Base-by-base conservation (phyloP, 1,140 invertebrate genomes). In the Dufourea novaeangliae region DNA sequence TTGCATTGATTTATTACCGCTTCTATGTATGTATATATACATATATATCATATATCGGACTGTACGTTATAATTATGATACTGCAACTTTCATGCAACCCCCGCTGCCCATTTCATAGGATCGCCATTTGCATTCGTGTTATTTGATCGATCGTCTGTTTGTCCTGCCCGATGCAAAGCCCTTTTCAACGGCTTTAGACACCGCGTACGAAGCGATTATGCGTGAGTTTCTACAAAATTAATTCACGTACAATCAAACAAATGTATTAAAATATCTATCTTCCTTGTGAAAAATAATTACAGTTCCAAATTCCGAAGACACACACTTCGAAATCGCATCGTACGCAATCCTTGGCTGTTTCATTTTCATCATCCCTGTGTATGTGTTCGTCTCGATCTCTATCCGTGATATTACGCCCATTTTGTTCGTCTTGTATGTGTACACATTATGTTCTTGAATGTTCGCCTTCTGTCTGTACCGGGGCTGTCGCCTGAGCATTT, bases 401-500 rank as follows among this genome's bases (percentile, higher is more conserved):
- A n/a, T 50, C 17, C 29, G 29, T 34, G 59, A 22, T 32, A 27
- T 39, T 29, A 73, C 59, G 71, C 54, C 74, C 54, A 52, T 80
- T 29, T 59, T 69, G 66, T 66, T 76, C 78, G 57, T 67, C 73
- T 59, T 62, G n/a, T 64, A 37, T 76, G 50, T 80, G 70, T 80
- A 54, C 79, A 39, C 63, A 54, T 70, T 77, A 57, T 67, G 72
- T 72, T 80, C 52, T 59, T 70, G 73, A 84, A 84, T 85, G 82
- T 84, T 56, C 78, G 80, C 67, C 84, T 88, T 79, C n/a, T 79
- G 76, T 68, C 72, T 83, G 61, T 84, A 71, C 68, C n/a, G 41
- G 46, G 56, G 54, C 81, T 88, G 80, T 80, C 80, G 82, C 86
- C 85, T 88, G 87, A 88, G 81, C 89, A 88, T 88, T 87, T 50